phyloP scores from a whole-genome alignment of 2,888 invertebrate genomes.

The Nasonovia ribisnigri region DNA sequence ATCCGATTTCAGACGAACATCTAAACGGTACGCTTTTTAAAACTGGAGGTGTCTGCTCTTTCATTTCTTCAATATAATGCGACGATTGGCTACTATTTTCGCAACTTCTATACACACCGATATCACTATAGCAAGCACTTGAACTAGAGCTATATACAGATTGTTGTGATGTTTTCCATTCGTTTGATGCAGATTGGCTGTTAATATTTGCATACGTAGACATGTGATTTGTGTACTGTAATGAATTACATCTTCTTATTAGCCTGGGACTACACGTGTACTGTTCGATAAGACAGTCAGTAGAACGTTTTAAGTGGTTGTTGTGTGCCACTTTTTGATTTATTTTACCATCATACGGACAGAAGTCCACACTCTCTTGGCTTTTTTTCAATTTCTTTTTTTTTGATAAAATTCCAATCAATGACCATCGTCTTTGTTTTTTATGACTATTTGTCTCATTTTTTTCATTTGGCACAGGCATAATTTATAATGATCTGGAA shows the following conservation, averaged over 20 bases:
- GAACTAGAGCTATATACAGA: constrained; percentile 49
- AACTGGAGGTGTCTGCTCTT: not conserved
- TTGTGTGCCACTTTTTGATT: constrained; percentile 55
- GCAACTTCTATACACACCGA: constrained; percentile 16
- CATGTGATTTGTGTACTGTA: constrained; percentile 33
- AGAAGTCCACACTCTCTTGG: constrained; percentile 60
- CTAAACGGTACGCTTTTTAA: not conserved
- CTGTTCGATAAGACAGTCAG: constrained; percentile 46
- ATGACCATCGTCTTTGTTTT: constrained; percentile 59
- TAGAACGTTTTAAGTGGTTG: not conserved
- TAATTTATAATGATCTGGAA: constrained; percentile 23
- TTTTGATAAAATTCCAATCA: constrained; percentile 53
- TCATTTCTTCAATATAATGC: not conserved
- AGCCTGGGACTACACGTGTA: constrained; percentile 55
- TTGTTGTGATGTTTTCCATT: constrained; percentile 56
- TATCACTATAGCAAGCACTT: constrained; percentile 43
- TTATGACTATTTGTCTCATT: constrained; percentile 24
- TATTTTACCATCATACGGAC: constrained; percentile 55
- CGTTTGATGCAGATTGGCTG: not conserved
- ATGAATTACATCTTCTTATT: constrained; percentile 56
- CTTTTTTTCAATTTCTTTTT: constrained; percentile 59
- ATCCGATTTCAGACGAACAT: constrained; percentile 47
- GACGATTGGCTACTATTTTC: not conserved
- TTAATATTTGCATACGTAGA: constrained; percentile 23
- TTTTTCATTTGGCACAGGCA: constrained; percentile 51